A percentile compares a stretch with the other conserved stretches of the same genome.
Conservation (phyloP, 1,140 invertebrate genomes). For the Diorhabda sublineata region DNA sequence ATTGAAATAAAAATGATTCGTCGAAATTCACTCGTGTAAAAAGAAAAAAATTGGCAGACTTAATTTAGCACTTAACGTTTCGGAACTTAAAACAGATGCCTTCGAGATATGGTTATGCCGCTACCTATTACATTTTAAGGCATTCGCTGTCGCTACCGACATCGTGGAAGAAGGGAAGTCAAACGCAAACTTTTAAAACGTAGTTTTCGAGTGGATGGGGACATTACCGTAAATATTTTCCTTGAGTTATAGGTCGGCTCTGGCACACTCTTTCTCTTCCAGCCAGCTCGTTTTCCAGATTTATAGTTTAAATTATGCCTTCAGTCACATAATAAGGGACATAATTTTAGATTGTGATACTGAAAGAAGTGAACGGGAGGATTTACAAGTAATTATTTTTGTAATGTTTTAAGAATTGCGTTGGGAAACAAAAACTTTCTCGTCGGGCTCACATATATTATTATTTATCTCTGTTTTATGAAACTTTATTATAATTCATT, state of each 20-base stretch:
- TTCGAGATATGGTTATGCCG: not conserved
- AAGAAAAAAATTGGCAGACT: not conserved
- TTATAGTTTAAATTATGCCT: not conserved
- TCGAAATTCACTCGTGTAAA: not conserved
- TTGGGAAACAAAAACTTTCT: too few relatives aligned
- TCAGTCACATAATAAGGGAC: not conserved
- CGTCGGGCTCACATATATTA: too few relatives aligned
- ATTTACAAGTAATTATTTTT: slow-evolving; percentile 1
- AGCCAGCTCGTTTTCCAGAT: not conserved
- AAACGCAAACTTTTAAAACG: slow-evolving; percentile 2
- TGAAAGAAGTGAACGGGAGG: not conserved
- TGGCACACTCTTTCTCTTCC: not conserved
- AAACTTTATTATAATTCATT: too few relatives aligned
- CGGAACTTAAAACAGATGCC: not conserved
- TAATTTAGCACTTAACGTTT: slow-evolving; percentile 3
- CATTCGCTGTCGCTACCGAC: not conserved
- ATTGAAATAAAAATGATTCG: not conserved
- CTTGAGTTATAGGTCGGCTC: not conserved
- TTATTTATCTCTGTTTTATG: too few relatives aligned
- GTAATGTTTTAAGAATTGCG: not conserved
- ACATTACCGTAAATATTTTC: slow-evolving; percentile 2
- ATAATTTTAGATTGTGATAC: not conserved
- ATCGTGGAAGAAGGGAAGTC: not conserved
- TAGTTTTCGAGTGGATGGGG: not conserved
- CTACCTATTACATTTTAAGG: slow-evolving; percentile 1